These are phyloP conservation scores for Peromyscus attwateri DNA, from an alignment of 2,797 vertebrate genomes.

Conservation along the genomic window DNA sequence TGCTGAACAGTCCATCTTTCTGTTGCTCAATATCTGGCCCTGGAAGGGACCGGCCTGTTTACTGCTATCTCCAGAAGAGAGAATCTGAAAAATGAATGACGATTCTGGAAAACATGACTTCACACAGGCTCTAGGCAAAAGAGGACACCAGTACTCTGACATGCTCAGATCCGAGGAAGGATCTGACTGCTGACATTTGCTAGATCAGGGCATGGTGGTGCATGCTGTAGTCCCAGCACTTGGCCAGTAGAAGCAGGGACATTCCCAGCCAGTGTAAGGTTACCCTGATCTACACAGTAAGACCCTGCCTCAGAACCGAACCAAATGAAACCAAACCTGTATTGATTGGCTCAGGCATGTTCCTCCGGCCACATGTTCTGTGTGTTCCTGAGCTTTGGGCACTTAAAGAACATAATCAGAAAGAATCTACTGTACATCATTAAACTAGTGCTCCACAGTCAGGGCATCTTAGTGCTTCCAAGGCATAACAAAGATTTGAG, in stretches of 20 bases:
- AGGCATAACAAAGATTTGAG: slow-evolving; percentile 12
- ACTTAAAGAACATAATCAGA: slow-evolving; percentile 30
- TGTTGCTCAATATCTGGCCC: neutral
- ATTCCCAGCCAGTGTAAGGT: neutral
- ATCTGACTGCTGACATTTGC: neutral
- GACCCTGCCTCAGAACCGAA: neutral
- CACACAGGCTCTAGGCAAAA: neutral
- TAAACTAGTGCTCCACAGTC: neutral
- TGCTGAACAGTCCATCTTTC: neutral
- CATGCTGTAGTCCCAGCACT: neutral
- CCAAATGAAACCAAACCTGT: neutral
- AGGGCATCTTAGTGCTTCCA: neutral
- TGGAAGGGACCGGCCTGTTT: neutral
- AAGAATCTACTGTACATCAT: neutral
- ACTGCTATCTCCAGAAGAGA: neutral
- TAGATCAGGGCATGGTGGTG: neutral
- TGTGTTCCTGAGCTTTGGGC: neutral
- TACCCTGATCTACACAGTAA: neutral
- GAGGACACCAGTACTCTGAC: neutral
- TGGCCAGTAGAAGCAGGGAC: neutral
- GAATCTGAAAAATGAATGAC: neutral
- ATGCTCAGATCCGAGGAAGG: neutral
- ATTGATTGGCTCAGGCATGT: neutral
- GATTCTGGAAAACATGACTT: neutral
- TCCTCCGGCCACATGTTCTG: neutral